phyloP scores from a whole-genome alignment of 2,888 invertebrate genomes.

The Pandemis corylana region DNA sequence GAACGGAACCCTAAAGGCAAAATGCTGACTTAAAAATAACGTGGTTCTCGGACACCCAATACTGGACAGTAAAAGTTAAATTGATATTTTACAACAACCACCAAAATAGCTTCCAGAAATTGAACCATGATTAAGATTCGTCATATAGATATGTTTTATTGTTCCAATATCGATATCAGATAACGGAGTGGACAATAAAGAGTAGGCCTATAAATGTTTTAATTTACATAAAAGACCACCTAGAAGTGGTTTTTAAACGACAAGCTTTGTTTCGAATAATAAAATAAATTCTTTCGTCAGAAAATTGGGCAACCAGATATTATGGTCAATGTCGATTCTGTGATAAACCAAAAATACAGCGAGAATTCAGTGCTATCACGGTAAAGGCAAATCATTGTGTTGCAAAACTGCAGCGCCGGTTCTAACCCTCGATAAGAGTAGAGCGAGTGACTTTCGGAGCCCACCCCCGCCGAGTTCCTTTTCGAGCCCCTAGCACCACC shows the following conservation, averaged over 20 bases:
- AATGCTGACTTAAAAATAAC: background rate
- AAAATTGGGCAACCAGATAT: background rate
- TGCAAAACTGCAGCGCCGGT: too few relatives aligned
- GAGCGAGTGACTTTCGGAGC: too few relatives aligned
- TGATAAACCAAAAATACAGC: too few relatives aligned
- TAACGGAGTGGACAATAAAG: constrained; percentile 26
- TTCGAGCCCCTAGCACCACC: too few relatives aligned
- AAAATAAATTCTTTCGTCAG: background rate
- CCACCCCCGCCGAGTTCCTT: too few relatives aligned
- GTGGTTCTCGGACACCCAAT: background rate
- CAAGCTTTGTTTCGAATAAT: background rate
- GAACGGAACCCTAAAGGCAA: background rate
- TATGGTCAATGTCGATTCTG: background rate
- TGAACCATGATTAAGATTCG: constrained; percentile 25
- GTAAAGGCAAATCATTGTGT: too few relatives aligned
- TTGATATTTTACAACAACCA: constrained; percentile 3
- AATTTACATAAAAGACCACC: constrained; percentile 36
- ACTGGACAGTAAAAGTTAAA: background rate
- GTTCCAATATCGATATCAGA: constrained; percentile 18
- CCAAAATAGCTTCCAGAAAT: constrained; percentile 14
- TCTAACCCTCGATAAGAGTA: too few relatives aligned
- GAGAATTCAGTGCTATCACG: too few relatives aligned
- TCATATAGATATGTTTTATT: constrained; percentile 34
- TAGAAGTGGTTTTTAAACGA: background rate
- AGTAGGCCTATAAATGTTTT: constrained; percentile 27